Evolutionary conservation across 2,113 vertebrate species (phyloP).

Genomic region (Vireo altiloquus): DNA sequence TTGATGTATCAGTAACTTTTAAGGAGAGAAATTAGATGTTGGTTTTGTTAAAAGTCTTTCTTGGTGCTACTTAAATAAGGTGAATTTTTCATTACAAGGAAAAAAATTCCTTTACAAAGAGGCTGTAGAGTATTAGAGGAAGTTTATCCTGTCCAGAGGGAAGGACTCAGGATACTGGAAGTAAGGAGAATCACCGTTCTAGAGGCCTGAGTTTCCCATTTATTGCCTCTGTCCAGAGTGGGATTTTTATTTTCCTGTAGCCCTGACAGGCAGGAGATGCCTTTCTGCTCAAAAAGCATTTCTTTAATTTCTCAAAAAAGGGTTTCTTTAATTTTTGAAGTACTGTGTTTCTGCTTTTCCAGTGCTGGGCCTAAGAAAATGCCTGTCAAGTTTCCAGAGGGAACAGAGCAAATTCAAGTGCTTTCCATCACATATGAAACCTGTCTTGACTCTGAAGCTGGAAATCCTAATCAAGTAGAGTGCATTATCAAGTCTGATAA

Average conservation of each 20-base stretch:
- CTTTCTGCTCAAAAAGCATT: background rate
- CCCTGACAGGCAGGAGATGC: background rate
- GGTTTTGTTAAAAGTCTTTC: background rate
- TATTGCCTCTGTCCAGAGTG: background rate
- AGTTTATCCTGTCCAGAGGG: background rate
- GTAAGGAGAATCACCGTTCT: background rate
- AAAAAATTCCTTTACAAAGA: background rate
- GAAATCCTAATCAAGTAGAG: conserved; percentile 46
- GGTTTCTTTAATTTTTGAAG: background rate
- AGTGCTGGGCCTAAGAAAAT: background rate
- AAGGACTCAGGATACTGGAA: background rate
- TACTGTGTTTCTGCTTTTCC: background rate
- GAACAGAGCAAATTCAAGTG: background rate
- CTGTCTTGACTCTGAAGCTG: background rate
- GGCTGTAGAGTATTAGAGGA: background rate
- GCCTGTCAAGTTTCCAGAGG: background rate
- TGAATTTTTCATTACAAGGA: background rate
- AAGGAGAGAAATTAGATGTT: background rate
- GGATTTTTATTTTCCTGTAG: background rate
- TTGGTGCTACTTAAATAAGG: background rate
- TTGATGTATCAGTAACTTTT: background rate
- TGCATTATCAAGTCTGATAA: conserved; percentile 36
- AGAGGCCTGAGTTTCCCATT: background rate
- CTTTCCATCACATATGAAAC: background rate
- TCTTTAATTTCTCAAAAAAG: background rate